Conservation (phyloP, 2,113 vertebrate species). For the Hyaena hyaena region DNA sequence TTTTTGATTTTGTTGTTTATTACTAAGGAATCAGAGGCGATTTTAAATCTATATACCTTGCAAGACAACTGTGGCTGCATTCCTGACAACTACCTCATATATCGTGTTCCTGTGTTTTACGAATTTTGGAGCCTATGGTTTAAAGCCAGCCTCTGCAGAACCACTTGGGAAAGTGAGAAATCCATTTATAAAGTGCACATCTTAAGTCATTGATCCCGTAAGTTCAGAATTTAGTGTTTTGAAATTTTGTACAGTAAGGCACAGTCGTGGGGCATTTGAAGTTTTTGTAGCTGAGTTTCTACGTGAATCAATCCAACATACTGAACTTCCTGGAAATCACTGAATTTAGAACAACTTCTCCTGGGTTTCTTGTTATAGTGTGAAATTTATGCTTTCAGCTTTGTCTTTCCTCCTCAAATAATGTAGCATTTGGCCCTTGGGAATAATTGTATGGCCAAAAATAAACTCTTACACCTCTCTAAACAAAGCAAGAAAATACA, state of each 20-base stretch:
- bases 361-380: background rate
- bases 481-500: conserved; percentile 38
- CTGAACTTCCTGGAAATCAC: background rate
- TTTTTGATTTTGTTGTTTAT: background rate
- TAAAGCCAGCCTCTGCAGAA: background rate
- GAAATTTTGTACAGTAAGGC: background rate
- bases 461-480: conserved; percentile 28
- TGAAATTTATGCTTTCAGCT: background rate
- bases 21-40: background rate
- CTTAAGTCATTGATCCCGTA: background rate
- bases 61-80: background rate
- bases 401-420: background rate
- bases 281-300: background rate
- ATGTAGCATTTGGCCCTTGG: background rate
- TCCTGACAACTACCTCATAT: background rate
- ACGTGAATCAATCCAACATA: background rate
- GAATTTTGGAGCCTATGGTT: background rate
- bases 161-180: background rate
- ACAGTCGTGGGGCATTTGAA: background rate
- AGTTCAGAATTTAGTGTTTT: background rate
- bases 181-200: background rate
- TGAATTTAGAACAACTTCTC: background rate
- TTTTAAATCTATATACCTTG: background rate
- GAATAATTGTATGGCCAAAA: conserved; percentile 55
- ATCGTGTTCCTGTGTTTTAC: background rate